A percentile compares a stretch with the other conserved stretches of the same genome.
Evolutionary conservation across 1,140 invertebrate genomes (phyloP).

Genomic region (Tyrophagus putrescentiae): DNA sequence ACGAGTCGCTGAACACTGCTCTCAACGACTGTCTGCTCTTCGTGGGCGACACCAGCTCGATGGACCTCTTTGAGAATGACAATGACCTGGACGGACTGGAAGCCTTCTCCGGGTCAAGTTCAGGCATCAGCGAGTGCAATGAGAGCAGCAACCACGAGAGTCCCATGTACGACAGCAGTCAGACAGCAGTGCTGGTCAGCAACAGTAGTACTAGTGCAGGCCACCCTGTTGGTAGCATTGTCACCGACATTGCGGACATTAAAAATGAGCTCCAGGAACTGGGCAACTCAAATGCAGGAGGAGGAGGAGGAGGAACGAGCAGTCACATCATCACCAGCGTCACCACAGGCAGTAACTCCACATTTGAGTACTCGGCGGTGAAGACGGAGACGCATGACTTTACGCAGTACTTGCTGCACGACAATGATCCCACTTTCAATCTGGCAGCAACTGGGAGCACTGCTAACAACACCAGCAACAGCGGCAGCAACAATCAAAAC

Average conservation of each 20-base stretch:
- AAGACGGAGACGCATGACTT: slow-evolving; percentile 3
- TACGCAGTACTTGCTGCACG: slow-evolving; percentile 9
- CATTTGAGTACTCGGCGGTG: not conserved
- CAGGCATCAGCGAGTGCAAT: not conserved
- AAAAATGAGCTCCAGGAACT: not conserved
- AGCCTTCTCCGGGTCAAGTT: not conserved
- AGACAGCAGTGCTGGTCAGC: too few relatives aligned
- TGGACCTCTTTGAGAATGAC: slow-evolving; percentile 6
- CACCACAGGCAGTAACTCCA: not conserved
- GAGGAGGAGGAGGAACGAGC: too few relatives aligned
- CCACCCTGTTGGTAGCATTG: not conserved
- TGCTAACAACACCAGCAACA: not conserved
- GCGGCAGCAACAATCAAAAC: not conserved
- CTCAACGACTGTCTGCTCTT: slow-evolving; percentile 7
- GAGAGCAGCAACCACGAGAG: not conserved
- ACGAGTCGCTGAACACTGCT: not conserved
- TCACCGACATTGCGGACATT: not conserved
- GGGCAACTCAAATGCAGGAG: not conserved
- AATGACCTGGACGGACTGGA: not conserved
- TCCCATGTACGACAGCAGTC: not conserved
- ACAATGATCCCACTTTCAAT: slow-evolving; percentile 9
- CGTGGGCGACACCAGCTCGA: not conserved
- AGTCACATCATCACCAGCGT: not conserved
- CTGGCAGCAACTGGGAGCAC: not conserved
- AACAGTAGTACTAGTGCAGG: too few relatives aligned